Conservation (phyloP, 2,797 vertebrate genomes). For the Mionectes olivaceus region DNA sequence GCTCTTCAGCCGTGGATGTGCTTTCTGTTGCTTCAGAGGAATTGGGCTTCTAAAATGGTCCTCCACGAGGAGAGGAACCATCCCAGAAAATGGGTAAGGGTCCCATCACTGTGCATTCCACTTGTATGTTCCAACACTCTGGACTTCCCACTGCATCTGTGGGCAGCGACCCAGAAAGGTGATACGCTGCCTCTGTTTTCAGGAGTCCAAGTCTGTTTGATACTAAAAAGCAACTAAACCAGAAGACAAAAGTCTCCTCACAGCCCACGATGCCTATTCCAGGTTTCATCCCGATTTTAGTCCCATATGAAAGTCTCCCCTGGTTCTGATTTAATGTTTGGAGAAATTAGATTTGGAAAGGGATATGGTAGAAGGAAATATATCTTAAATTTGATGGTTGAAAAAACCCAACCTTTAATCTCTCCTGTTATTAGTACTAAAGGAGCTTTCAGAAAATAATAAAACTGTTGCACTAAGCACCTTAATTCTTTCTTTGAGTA, state of each 20-base stretch:
- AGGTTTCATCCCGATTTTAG: background rate
- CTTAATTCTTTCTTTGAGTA: background rate
- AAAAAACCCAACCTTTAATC: slow-evolving; percentile 30
- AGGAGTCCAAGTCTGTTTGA: background rate
- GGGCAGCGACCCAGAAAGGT: background rate
- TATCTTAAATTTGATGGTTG: background rate
- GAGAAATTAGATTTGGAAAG: slow-evolving; percentile 33
- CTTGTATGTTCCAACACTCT: background rate
- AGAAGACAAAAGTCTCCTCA: background rate
- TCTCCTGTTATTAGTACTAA: slow-evolving; percentile 35
- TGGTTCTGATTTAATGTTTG: slow-evolving; percentile 23
- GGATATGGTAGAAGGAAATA: background rate
- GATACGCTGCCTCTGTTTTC: background rate
- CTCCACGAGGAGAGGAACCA: background rate
- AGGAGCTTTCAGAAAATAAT: slow-evolving; percentile 25
- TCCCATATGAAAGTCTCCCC: background rate
- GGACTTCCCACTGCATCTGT: background rate
- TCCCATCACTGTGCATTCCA: background rate
- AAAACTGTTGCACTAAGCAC: slow-evolving; percentile 4
- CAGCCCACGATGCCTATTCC: background rate
- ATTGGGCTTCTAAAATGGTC: background rate
- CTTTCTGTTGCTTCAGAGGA: background rate
- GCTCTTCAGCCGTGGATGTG: background rate
- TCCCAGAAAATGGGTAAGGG: background rate
- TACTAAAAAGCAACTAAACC: background rate